Percentiles rank a stretch among this genome's conserved stretches.
Evolutionary conservation across 2,888 invertebrate species (phyloP).

Genomic region (Erebia aethiops): DNA sequence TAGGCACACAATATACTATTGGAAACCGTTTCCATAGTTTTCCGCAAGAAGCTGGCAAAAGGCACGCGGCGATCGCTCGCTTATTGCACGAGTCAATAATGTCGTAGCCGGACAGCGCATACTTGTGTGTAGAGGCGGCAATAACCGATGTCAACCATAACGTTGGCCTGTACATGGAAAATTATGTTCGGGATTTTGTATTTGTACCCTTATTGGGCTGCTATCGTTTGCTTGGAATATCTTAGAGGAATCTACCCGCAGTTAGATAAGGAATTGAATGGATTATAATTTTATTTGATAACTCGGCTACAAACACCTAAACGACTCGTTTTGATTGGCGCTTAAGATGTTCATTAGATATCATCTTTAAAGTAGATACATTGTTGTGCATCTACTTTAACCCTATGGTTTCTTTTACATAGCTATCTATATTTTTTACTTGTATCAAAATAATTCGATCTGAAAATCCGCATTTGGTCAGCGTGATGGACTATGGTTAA

Average conservation of each 20-base stretch:
- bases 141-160: conserved; percentile 74
- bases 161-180: conserved; percentile 58
- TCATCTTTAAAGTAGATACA: too few species aligned
- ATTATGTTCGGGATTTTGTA: conserved; percentile 42
- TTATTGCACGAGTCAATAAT: conserved; percentile 83
- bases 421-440: too few species aligned
- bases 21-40: conserved; percentile 47
- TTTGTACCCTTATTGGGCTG: conserved; percentile 13
- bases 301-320: too few species aligned
- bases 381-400: too few species aligned
- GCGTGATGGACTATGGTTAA: too few species aligned
- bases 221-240: conserved; percentile 5
- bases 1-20: too few species aligned
- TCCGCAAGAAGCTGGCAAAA: conserved; percentile 57
- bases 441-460: too few species aligned
- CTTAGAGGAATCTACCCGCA: background rate
- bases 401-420: too few species aligned
- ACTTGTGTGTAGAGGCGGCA: conserved; percentile 59
- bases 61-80: conserved; percentile 71
- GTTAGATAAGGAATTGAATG: background rate
- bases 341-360: too few species aligned
- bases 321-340: too few species aligned
- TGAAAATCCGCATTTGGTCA: too few species aligned
- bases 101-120: conserved; percentile 65
- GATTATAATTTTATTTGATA: background rate